phyloP scores from a whole-genome alignment of 2,113 vertebrate genomes.

The Cynocephalus volans region DNA sequence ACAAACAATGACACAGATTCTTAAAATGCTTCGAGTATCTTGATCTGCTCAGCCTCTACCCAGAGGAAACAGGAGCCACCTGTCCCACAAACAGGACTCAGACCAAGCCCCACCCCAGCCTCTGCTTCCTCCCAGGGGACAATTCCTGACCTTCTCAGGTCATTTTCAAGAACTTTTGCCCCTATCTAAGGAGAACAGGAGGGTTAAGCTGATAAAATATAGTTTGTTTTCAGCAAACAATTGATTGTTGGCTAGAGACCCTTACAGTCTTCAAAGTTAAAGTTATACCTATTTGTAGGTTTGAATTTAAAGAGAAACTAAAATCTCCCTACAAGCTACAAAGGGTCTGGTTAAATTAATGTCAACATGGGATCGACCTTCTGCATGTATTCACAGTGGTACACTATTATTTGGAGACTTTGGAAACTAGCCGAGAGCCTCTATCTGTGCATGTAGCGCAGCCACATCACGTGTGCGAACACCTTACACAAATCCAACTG shows the following conservation, averaged over 20 bases:
- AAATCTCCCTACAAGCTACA: background rate
- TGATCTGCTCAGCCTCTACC: background rate
- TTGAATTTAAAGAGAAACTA: background rate
- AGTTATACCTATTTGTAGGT: background rate
- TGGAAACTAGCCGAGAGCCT: background rate
- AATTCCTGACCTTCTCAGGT: background rate
- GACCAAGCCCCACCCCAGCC: rapidly evolving
- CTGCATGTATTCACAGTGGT: rapidly evolving
- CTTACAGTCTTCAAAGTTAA: background rate
- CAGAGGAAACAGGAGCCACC: background rate
- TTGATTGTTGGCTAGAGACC: background rate
- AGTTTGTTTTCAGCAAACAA: background rate
- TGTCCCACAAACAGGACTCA: background rate
- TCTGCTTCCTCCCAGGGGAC: background rate
- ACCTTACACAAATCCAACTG: background rate
- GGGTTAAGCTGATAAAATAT: background rate
- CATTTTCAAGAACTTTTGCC: background rate
- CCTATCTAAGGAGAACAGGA: background rate
- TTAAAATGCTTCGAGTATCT: background rate
- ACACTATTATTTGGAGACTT: rapidly evolving
- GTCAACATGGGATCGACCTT: rapidly evolving
- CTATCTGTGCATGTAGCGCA: background rate
- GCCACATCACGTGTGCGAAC: background rate
- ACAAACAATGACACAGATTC: background rate
- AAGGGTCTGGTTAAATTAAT: background rate